Evolutionary conservation across 2,888 invertebrate species (phyloP).

Genomic region (Mythimna pallens): DNA sequence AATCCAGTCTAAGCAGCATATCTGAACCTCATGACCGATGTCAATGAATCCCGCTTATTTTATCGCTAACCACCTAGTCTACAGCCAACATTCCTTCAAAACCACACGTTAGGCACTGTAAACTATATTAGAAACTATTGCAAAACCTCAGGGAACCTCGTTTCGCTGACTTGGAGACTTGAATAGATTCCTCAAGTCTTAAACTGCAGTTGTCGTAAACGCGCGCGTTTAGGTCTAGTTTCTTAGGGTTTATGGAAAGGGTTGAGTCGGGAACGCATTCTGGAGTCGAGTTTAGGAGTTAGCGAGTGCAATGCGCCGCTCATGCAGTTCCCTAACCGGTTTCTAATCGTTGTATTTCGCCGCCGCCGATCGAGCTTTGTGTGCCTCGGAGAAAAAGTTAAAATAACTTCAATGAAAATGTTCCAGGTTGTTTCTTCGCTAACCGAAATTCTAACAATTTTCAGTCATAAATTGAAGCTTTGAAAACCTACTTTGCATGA

Average conservation of each 20-base stretch:
- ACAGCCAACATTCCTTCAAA: conserved; percentile 68
- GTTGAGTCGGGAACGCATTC: conserved; percentile 70
- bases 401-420: conserved; percentile 79
- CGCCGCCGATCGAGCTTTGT: conserved; percentile 77
- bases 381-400: conserved; percentile 81
- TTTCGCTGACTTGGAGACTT: conserved; percentile 70
- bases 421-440: conserved; percentile 41
- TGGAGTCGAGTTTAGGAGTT: conserved; percentile 72
- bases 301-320: conserved; percentile 81
- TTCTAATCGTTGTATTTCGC: conserved; percentile 85
- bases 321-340: conserved; percentile 82
- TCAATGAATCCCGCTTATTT: conserved; percentile 85
- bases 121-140: conserved; percentile 67
- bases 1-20: conserved; percentile 81
- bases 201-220: conserved; percentile 48
- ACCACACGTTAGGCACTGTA: conserved; percentile 63
- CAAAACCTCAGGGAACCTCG: conserved; percentile 67
- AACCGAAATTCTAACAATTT: conserved; percentile 20
- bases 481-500: background rate
- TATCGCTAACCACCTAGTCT: conserved; percentile 76
- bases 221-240: conserved; percentile 73
- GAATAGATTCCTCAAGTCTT: conserved; percentile 61
- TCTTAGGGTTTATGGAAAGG: conserved; percentile 64
- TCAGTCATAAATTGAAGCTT: background rate
- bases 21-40: conserved; percentile 82